A percentile compares a stretch with the other conserved stretches of the same genome.
Conservation (phyloP, 2,113 vertebrate species). For the Calidris pygmaea region DNA sequence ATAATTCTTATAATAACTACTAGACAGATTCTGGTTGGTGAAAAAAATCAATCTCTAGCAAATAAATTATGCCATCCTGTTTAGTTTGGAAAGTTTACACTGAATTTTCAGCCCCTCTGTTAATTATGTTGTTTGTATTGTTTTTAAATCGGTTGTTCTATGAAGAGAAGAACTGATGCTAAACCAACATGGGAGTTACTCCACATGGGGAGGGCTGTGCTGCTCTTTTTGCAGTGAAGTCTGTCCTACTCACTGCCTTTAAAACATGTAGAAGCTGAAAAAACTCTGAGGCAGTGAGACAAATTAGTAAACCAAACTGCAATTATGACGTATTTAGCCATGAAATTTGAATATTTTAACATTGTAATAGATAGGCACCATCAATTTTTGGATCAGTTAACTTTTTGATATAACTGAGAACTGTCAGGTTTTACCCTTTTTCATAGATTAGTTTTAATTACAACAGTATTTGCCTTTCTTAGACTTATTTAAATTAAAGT, state of each 20-base stretch:
- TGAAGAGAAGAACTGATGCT: background rate
- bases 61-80: background rate
- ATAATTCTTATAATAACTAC: constrained; percentile 5
- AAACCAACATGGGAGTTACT: background rate
- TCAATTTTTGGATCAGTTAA: constrained; percentile 1
- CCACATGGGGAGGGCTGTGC: background rate
- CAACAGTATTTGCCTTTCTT: background rate
- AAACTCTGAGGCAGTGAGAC: background rate
- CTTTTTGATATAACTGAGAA: background rate
- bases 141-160: background rate
- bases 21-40: background rate
- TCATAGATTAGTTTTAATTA: background rate
- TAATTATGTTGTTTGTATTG: background rate
- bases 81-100: background rate
- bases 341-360: constrained; percentile 14
- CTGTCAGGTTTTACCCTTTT: background rate
- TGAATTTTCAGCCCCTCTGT: background rate
- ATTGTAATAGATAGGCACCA: background rate
- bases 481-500: background rate
- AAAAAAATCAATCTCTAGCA: constrained; percentile 1
- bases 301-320: background rate
- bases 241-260: background rate
- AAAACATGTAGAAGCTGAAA: background rate
- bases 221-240: background rate
- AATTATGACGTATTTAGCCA: background rate